phyloP scores from a whole-genome alignment of 2,113 vertebrate species.

The Irena cyanogastra region DNA sequence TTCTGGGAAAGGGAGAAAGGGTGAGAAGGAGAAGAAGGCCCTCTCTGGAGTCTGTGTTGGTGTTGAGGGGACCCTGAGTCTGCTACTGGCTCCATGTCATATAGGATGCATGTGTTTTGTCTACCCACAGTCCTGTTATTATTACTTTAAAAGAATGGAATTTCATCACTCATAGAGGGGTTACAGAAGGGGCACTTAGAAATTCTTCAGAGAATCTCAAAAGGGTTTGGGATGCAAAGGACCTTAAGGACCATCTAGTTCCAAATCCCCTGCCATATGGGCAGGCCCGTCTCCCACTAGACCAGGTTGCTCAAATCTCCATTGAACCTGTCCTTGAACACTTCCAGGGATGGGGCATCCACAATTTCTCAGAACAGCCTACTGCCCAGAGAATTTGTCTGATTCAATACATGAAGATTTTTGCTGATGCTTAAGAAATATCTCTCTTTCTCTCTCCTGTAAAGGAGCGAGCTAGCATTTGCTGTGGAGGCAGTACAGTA shows the following conservation, averaged over 20 bases:
- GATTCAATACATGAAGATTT: neutral
- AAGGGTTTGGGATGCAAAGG: neutral
- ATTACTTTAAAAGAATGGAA: neutral
- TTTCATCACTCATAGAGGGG: neutral
- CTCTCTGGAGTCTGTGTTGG: neutral
- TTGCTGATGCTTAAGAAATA: neutral
- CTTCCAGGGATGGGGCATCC: no score
- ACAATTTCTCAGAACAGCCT: neutral
- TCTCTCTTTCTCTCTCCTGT: neutral
- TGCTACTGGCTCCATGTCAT: neutral
- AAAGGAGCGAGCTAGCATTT: neutral
- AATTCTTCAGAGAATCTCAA: neutral
- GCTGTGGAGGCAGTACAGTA: neutral
- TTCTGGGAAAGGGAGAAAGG: neutral
- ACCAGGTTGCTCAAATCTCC: neutral
- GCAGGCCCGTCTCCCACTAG: neutral
- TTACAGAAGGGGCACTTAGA: neutral
- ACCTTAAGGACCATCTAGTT: neutral
- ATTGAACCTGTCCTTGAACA: neutral
- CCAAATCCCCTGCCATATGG: neutral
- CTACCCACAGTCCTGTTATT: neutral
- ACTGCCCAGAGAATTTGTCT: neutral
- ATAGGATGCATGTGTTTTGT: neutral
- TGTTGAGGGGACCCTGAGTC: neutral
- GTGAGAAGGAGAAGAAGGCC: fast-evolving